Percentiles rank a stretch among this genome's conserved stretches.
Conservation (phyloP, 2,113 vertebrate species). For the Indicator maculatus region DNA sequence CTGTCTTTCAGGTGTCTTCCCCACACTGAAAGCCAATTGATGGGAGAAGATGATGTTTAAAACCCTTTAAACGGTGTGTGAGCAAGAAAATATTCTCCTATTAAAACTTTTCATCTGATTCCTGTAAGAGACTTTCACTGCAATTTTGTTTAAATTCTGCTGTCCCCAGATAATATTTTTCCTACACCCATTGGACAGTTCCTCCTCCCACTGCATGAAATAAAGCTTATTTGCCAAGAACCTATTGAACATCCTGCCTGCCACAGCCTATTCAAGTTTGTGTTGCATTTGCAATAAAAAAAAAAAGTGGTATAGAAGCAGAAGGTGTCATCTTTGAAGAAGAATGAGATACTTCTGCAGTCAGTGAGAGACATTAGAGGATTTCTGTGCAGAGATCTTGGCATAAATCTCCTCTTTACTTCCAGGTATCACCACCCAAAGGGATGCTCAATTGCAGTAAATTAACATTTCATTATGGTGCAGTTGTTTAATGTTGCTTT, state of each 20-base stretch:
- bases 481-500: not conserved
- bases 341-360: not conserved
- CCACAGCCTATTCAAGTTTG: not conserved
- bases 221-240: not conserved
- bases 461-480: not conserved
- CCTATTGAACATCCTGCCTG: not conserved
- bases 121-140: not conserved
- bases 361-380: not conserved
- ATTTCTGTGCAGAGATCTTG: not conserved
- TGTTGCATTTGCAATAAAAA: not conserved
- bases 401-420: not conserved
- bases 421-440: not conserved
- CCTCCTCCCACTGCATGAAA: not conserved
- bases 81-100: not conserved
- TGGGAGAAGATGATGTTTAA: not conserved
- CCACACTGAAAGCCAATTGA: not conserved
- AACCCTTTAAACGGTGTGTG: rapidly evolving
- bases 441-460: not conserved
- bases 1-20: not conserved
- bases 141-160: not conserved
- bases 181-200: not conserved
- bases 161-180: not conserved
- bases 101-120: not conserved
- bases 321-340: not conserved
- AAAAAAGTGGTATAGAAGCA: not conserved